These are phyloP conservation scores for Isurus oxyrinchus DNA, from an alignment of 2,113 vertebrate genomes.

Conservation along the genomic window DNA sequence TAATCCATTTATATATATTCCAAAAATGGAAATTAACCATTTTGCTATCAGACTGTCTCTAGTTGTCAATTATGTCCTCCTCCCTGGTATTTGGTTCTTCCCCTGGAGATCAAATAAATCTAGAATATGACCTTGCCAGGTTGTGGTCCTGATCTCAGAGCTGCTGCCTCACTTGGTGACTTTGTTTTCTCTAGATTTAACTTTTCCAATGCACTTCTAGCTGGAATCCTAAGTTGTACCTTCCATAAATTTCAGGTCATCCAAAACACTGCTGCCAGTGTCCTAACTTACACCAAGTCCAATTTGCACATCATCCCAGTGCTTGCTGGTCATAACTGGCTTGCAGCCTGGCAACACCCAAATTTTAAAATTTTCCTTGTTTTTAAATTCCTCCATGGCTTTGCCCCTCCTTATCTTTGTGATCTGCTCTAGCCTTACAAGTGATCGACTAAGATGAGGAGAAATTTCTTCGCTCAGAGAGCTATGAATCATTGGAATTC, in stretches of 20 bases:
- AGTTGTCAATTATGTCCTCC: neutral
- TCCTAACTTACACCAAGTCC: no score
- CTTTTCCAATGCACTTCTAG: no score
- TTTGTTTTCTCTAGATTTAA: no score
- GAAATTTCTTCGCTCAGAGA: neutral
- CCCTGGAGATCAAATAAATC: neutral
- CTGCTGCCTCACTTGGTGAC: neutral
- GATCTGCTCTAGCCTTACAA: neutral
- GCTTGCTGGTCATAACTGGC: no score
- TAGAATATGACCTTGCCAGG: neutral
- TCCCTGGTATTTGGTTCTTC: neutral
- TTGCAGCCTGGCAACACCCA: neutral
- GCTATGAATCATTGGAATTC: neutral
- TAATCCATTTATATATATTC: neutral
- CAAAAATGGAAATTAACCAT: neutral
- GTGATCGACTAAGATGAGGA: no score
- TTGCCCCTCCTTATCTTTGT: neutral
- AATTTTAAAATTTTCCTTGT: neutral
- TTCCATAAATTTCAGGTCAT: no score
- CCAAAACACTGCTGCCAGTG: no score
- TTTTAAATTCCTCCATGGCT: neutral
- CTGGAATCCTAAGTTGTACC: no score
- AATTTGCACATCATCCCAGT: no score
- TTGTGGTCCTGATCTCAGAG: neutral
- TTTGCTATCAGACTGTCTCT: neutral